Evolutionary conservation across 2,797 vertebrate genomes (phyloP).

Genomic region (Nothura maculosa): DNA sequence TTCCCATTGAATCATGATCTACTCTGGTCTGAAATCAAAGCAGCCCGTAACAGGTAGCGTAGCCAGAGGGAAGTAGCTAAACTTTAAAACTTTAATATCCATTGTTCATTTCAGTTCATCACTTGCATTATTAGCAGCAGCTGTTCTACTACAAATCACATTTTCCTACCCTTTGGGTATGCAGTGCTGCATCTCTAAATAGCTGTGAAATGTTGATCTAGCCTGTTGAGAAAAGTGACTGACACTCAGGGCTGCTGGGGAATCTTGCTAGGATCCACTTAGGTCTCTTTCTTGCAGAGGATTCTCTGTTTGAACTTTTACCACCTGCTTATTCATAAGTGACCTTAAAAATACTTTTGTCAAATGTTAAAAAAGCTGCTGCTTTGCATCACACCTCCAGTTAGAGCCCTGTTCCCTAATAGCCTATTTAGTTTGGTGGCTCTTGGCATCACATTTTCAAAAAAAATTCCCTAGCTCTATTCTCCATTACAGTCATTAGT

Average conservation of each 20-base stretch:
- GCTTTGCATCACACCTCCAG: not conserved
- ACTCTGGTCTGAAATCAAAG: slow-evolving; percentile 46
- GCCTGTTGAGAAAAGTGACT: slow-evolving; percentile 4
- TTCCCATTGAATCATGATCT: slow-evolving; percentile 6
- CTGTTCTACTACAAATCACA: slow-evolving; percentile 29
- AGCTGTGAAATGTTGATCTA: not conserved
- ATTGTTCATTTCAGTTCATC: slow-evolving; percentile 52
- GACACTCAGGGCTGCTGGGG: not conserved
- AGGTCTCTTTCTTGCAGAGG: not conserved
- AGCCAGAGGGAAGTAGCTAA: not conserved
- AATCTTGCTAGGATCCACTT: not conserved
- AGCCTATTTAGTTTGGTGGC: not conserved
- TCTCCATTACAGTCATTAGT: not conserved
- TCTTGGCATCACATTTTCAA: not conserved
- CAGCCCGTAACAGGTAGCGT: slow-evolving; percentile 31
- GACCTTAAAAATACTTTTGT: not conserved
- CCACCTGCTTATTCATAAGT: slow-evolving; percentile 11
- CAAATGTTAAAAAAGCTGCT: not conserved
- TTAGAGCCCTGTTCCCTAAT: not conserved
- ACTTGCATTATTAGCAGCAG: slow-evolving; percentile 48
- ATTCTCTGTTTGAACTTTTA: not conserved
- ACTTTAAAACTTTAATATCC: slow-evolving; percentile 37
- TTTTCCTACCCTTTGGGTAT: slow-evolving; percentile 30
- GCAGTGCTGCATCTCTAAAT: not conserved
- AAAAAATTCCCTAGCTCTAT: not conserved